phyloP scores from a whole-genome alignment of 2,113 vertebrate species.

The Nothoprocta pentlandii region DNA sequence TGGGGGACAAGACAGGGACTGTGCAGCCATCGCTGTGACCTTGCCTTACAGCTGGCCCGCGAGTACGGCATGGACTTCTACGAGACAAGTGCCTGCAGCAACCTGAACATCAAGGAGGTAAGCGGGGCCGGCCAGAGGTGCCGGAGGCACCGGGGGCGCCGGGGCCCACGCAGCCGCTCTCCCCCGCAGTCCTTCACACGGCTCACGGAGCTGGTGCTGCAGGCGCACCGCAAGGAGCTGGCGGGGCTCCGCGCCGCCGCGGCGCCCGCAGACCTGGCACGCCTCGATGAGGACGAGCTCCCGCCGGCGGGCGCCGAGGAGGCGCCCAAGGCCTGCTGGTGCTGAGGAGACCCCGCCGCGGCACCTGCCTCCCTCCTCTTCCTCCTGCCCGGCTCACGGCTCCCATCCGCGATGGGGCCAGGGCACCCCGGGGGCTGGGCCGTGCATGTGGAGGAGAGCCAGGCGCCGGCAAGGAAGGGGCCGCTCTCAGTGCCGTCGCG shows the following conservation, averaged over 20 bases:
- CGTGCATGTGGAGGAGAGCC: too few species aligned
- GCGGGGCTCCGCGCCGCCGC: constrained; percentile 84
- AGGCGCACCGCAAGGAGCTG: constrained; percentile 93
- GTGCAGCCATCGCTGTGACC: neutral
- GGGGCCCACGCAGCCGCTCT: neutral
- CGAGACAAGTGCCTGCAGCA: constrained; percentile 99
- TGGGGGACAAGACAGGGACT: too few species aligned
- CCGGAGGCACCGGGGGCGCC: neutral
- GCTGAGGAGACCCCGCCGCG: constrained; percentile 76
- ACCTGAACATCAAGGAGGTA: constrained; percentile 96
- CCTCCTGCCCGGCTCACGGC: too few species aligned
- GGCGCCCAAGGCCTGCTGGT: constrained; percentile 91
- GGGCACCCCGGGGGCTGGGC: too few species aligned
- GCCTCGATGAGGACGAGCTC: constrained; percentile 89
- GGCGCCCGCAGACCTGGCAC: constrained; percentile 80
- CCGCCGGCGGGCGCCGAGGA: constrained; percentile 78
- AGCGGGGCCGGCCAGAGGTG: neutral
- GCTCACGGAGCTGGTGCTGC: constrained; percentile 93
- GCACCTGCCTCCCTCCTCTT: neutral
- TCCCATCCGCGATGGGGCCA: too few species aligned
- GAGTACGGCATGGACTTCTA: constrained; percentile 98
- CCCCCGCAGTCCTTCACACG: constrained; percentile 89
- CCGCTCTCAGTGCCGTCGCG: too few species aligned
- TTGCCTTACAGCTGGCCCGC: constrained; percentile 87
- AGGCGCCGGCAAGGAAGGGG: too few species aligned